These are phyloP conservation scores for Hippoglossus hippoglossus DNA, from an alignment of 2,797 vertebrate species.

Conservation along the genomic window DNA sequence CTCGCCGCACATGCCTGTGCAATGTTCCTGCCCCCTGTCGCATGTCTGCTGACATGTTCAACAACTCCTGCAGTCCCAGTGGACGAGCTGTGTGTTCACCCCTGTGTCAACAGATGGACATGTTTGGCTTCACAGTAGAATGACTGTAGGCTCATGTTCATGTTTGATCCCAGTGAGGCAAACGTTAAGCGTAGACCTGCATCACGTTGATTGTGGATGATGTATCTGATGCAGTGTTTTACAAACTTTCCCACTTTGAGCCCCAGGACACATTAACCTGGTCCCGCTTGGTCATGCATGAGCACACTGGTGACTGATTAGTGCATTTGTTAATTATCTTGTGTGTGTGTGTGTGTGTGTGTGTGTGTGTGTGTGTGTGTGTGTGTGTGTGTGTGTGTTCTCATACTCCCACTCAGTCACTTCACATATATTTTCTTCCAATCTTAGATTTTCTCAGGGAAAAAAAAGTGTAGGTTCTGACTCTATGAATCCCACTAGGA, in stretches of 20 bases:
- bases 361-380: neutral
- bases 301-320: conserved; percentile 17
- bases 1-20: conserved; percentile 5
- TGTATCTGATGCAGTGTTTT: conserved; percentile 9
- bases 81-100: conserved; percentile 11
- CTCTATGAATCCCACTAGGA: conserved; percentile 1
- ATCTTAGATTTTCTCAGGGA: conserved; percentile 1
- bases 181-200: conserved; percentile 2
- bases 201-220: neutral
- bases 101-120: conserved; percentile 11
- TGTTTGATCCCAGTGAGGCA: conserved; percentile 10
- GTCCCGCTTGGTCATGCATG: conserved; percentile 37
- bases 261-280: conserved; percentile 36
- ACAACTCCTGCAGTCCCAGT: conserved; percentile 15
- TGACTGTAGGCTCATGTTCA: conserved; percentile 2
- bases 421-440: conserved; percentile 3
- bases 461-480: neutral
- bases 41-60: conserved; percentile 41
- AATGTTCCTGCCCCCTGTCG: conserved; percentile 24
- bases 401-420: neutral
- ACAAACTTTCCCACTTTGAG: conserved; percentile 1
- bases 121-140: conserved; percentile 1
- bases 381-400: conserved; percentile 1
- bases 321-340: conserved; percentile 26
- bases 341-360: conserved; percentile 12